Evolutionary conservation across 2,888 invertebrate species (phyloP).

Genomic region (Acrobasis consociella): DNA sequence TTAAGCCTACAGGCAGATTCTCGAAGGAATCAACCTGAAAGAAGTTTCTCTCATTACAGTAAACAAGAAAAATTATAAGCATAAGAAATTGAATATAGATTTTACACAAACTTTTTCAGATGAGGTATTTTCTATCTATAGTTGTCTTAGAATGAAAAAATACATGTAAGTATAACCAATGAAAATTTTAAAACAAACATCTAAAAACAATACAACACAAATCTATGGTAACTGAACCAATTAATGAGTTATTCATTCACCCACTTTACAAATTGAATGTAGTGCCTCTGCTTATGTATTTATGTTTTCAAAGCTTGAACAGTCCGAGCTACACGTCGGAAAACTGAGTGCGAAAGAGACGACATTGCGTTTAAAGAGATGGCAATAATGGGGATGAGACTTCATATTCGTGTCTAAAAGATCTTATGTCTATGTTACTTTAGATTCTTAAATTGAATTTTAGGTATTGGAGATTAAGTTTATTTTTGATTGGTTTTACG

Average conservation of each 20-base stretch:
- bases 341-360: constrained; percentile 75
- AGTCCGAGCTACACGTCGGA: constrained; percentile 40
- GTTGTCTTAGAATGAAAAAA: background rate
- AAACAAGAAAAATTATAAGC: no score
- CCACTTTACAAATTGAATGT: constrained; percentile 20
- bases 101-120: no score
- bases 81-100: no score
- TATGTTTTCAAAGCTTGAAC: constrained; percentile 20
- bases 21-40: no score
- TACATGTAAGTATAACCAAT: background rate
- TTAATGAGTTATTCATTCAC: constrained; percentile 20
- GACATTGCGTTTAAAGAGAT: constrained; percentile 76
- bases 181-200: background rate
- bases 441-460: constrained; percentile 29
- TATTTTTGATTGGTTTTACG: constrained; percentile 24
- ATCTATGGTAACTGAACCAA: constrained; percentile 13
- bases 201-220: constrained; percentile 13
- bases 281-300: constrained; percentile 20
- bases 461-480: constrained; percentile 20
- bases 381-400: constrained; percentile 73
- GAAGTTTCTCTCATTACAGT: no score
- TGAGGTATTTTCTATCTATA: background rate
- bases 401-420: constrained; percentile 39
- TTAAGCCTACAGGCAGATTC: no score
- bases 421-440: constrained; percentile 37